Evolutionary conservation across 30 jellyfish, hydroid and myxozoan genomes (phyloP).

Genomic region (Sanderia malayensis): DNA sequence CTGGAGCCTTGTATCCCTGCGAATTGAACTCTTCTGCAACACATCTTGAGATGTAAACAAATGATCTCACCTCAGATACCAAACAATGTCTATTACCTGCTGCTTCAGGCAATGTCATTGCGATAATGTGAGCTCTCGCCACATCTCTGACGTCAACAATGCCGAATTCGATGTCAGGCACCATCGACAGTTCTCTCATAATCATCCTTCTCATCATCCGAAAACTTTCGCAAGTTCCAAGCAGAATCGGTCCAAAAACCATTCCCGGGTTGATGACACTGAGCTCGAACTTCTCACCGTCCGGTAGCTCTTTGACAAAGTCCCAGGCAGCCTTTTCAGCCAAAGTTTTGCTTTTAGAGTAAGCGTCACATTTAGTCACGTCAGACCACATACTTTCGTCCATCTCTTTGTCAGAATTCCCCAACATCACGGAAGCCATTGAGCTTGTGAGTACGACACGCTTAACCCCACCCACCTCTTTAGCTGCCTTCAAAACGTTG

Average conservation of each 20-base stretch:
- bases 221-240: slow-evolving; percentile 23
- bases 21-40: slow-evolving; percentile 36
- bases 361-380: slow-evolving; percentile 11
- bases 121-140: slow-evolving; percentile 41
- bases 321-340: slow-evolving; percentile 68
- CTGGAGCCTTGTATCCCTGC: slow-evolving; percentile 48
- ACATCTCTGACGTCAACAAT: slow-evolving; percentile 48
- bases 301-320: slow-evolving; percentile 35
- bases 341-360: slow-evolving; percentile 31
- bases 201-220: slow-evolving; percentile 10
- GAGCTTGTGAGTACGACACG: slow-evolving; percentile 60
- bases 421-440: slow-evolving; percentile 29
- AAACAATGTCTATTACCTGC: slow-evolving; percentile 48
- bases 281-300: slow-evolving; percentile 33
- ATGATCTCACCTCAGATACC: slow-evolving; percentile 12
- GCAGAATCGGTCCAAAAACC: slow-evolving; percentile 37
- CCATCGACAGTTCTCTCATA: slow-evolving; percentile 28
- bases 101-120: slow-evolving; percentile 49
- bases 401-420: slow-evolving; percentile 20
- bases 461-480: slow-evolving; percentile 51
- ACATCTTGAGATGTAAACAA: slow-evolving; percentile 8
- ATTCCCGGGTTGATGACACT: slow-evolving; percentile 42
- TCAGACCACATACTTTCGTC: slow-evolving; percentile 45
- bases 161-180: slow-evolving; percentile 23
- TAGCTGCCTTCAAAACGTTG: slow-evolving; percentile 46